These are phyloP conservation scores for Tamandua tetradactyla DNA, from an alignment of 2,797 vertebrate species.

Conservation along the genomic window DNA sequence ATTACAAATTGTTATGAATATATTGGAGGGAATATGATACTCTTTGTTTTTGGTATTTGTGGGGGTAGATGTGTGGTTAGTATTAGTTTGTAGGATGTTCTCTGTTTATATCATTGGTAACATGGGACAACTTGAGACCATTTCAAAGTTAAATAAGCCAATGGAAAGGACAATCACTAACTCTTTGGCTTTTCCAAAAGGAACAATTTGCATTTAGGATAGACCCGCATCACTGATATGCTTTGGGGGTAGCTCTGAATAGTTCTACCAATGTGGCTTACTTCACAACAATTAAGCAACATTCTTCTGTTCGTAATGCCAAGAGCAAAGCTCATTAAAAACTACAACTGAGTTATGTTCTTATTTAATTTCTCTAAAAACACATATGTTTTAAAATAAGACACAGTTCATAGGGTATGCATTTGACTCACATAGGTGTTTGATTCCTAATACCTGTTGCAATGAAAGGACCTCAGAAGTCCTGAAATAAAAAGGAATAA, in stretches of 20 bases:
- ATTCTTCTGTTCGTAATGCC: neutral
- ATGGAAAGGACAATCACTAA: neutral
- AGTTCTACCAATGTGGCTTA: neutral
- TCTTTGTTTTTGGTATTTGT: neutral
- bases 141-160: slow-evolving; percentile 75
- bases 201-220: slow-evolving; percentile 2
- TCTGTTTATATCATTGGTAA: slow-evolving; percentile 69
- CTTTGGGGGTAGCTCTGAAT: neutral
- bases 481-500: neutral
- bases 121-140: slow-evolving; percentile 54
- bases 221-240: neutral
- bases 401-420: neutral
- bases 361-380: neutral
- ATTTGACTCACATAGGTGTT: neutral
- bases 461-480: neutral
- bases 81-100: too few relatives aligned
- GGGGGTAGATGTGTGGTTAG: neutral
- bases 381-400: neutral
- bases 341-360: neutral
- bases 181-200: slow-evolving; percentile 61
- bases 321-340: neutral
- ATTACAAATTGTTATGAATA: slow-evolving; percentile 74
- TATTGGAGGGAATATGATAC: slow-evolving; percentile 65
- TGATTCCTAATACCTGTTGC: neutral
- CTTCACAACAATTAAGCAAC: neutral